Conservation (phyloP, 2,888 invertebrate species). For the Amblyjoppa proteus region DNA sequence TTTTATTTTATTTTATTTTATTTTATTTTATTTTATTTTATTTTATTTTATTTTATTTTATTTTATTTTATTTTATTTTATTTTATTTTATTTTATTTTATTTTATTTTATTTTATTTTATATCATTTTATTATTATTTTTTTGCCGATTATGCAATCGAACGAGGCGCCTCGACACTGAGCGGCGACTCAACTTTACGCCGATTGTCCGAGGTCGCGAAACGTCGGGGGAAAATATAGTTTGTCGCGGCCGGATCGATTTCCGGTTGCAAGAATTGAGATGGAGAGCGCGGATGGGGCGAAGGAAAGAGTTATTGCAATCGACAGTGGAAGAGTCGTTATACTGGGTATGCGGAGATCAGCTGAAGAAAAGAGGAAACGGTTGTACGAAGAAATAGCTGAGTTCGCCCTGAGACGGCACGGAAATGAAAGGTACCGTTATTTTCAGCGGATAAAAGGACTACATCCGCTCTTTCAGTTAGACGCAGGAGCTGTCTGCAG, state of each 20-base stretch:
- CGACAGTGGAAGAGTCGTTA: background rate
- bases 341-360: background rate
- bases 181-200: constrained; percentile 1
- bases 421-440: background rate
- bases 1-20: too few relatives aligned
- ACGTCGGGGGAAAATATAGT: constrained; percentile 19
- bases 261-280: background rate
- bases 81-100: too few relatives aligned
- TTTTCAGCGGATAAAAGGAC: background rate
- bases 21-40: too few relatives aligned
- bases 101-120: too few relatives aligned
- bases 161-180: background rate
- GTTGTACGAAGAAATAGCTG: background rate
- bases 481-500: background rate
- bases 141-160: background rate
- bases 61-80: background rate
- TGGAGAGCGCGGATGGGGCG: background rate
- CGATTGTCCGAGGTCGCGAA: constrained; percentile 43
- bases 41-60: background rate
- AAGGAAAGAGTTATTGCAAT: background rate
- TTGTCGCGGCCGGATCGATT: background rate
- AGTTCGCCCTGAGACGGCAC: background rate
- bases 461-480: background rate
- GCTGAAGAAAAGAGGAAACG: background rate
- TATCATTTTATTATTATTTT: too few relatives aligned